Base-by-base conservation (phyloP, 2,888 invertebrate genomes). In the Colostygia pectinataria region DNA sequence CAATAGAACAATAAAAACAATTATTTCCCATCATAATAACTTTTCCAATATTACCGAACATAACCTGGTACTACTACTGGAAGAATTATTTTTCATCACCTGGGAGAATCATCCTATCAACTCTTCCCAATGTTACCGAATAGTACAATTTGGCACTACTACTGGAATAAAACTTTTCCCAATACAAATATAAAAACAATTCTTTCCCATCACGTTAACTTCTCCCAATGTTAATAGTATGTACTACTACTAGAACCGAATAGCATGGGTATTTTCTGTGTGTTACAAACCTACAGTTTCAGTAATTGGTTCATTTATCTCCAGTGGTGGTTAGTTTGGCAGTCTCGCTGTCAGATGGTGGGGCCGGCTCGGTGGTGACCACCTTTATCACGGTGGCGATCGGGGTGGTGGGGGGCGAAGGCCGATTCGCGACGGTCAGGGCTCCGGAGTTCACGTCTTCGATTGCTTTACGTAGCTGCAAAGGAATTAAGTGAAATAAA, bases 401-500 rank as follows among this genome's bases (percentile, higher is more conserved):
- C 0, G 79, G 71, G 0, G 69, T 45, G 48, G 57, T 2, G 47
- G 85, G 78, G 1, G 83, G 78, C 25, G 64, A 68, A 1, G 88
- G 88, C 0, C 85, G 66, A 0, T 65, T 80, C 1, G 75, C 75
- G 0, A 82, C 71, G 0, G 87, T 88, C 1, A 89, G 65, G 0
- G 63, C 83, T 2, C 97, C 97, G 7, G 96, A 94, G 81, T 97
- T 97, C 12, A 96, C 96, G 71, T 97, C 96, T 74, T 97, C 97
- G 49, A 97, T 97, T 5, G 97, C 96, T 82, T 95, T 95, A 50
- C 97, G 93, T 27, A 97, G 91, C 95, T 95, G 79, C 1, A 8
- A 48, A 77, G 18, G 7, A 5, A 24, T n/a, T n/a, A n/a, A n/a
- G n/a, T n/a, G n/a, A n/a, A n/a, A n/a, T n/a, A n/a, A n/a, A n/a